These are phyloP conservation scores for Luidia sarsii DNA, from an alignment of 53 echinoderm and acorn worm genomes.

Conservation along the genomic window DNA sequence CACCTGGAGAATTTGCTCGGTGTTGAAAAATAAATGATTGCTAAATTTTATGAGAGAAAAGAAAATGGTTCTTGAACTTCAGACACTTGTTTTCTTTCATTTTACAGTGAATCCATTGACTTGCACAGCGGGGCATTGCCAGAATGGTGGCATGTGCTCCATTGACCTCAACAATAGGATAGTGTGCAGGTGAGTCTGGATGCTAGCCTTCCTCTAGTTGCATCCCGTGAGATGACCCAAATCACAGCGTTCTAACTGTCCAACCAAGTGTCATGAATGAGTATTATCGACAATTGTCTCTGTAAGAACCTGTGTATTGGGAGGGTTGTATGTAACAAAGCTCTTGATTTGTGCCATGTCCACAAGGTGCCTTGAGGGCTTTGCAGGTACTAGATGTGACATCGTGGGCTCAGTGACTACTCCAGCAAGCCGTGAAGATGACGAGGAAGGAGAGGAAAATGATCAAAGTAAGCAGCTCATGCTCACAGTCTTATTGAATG, in stretches of 20 bases:
- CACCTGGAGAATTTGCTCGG: not conserved
- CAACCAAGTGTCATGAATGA: not conserved
- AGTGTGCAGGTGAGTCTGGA: constrained; percentile 26
- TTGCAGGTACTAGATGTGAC: constrained; percentile 6
- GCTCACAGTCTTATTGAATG: not conserved
- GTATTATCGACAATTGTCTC: not conserved
- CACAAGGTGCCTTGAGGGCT: constrained; percentile 5
- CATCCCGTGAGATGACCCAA: not conserved
- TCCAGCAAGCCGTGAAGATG: not conserved
- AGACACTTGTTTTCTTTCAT: too few species aligned
- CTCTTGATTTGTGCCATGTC: not conserved
- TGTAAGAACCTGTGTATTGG: not conserved
- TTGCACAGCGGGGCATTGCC: constrained; percentile 23
- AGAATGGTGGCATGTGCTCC: constrained; percentile 44
- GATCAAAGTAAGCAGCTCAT: not conserved
- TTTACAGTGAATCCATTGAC: constrained; percentile 28
- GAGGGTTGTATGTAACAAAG: too few species aligned
- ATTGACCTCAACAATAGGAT: constrained; percentile 11
- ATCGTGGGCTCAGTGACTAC: not conserved
- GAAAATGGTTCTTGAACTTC: too few species aligned
- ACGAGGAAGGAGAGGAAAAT: not conserved
- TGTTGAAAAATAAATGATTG: not conserved
- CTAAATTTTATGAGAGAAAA: not conserved
- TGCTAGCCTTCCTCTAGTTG: not conserved
- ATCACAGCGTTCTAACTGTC: not conserved